phyloP scores from a whole-genome alignment of 1,140 invertebrate genomes.

The Drosophila busckii region DNA sequence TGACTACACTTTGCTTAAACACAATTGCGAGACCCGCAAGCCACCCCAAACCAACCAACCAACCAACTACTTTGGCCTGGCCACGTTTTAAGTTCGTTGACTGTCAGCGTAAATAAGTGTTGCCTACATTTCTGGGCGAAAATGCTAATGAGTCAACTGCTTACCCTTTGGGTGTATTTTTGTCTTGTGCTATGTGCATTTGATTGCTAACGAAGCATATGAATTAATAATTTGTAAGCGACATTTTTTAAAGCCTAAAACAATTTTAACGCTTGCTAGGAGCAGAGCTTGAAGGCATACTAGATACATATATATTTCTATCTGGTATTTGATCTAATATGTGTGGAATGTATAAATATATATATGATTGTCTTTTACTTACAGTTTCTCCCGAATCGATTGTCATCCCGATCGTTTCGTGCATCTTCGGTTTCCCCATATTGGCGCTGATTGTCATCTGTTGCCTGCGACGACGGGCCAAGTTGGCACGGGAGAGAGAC shows the following conservation, averaged over 20 bases:
- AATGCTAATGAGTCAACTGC: slow-evolving; percentile 35
- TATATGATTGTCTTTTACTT: slow-evolving; percentile 71
- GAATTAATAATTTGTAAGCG: slow-evolving; percentile 51
- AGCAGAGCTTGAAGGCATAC: too few relatives aligned
- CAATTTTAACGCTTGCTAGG: slow-evolving; percentile 45
- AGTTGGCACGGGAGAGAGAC: slow-evolving; percentile 88
- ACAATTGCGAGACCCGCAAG: too few relatives aligned
- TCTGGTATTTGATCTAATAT: too few relatives aligned
- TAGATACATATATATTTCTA: too few relatives aligned
- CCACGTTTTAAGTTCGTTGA: not conserved
- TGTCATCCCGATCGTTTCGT: slow-evolving; percentile 92
- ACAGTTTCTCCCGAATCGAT: slow-evolving; percentile 92
- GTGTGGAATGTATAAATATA: too few relatives aligned
- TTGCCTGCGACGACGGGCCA: slow-evolving; percentile 89
- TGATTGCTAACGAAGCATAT: slow-evolving; percentile 42
- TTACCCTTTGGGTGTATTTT: not conserved
- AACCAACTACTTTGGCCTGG: not conserved
- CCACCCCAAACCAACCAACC: not conserved
- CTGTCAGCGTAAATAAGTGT: slow-evolving; percentile 37
- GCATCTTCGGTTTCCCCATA: slow-evolving; percentile 92
- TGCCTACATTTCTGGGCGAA: slow-evolving; percentile 33
- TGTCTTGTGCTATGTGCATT: not conserved
- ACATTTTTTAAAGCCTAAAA: slow-evolving; percentile 13
- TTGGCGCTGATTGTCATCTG: slow-evolving; percentile 92
- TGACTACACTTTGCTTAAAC: too few relatives aligned